Evolutionary conservation across 2,797 vertebrate genomes (phyloP).

Genomic region (Aeoliscus strigatus): DNA sequence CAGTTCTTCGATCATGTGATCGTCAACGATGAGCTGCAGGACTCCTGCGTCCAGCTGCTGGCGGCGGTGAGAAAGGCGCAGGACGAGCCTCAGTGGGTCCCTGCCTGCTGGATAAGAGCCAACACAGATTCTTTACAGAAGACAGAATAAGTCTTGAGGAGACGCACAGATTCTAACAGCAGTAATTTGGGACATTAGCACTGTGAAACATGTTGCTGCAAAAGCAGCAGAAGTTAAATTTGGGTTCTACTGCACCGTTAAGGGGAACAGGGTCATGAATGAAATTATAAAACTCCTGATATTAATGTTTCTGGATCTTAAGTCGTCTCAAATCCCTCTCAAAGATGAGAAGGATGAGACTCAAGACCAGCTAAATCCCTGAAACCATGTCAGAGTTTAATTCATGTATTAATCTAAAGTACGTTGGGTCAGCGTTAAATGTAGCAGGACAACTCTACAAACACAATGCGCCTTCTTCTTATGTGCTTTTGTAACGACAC

Average conservation of each 20-base stretch:
- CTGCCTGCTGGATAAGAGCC: slow-evolving; percentile 85
- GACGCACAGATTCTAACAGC: background rate
- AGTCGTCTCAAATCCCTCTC: slow-evolving; percentile 22
- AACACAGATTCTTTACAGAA: slow-evolving; percentile 61
- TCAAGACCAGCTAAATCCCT: slow-evolving; percentile 17
- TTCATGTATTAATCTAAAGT: too few relatives aligned
- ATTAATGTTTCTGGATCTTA: slow-evolving; percentile 17
- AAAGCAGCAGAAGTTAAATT: background rate
- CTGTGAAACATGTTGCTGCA: background rate
- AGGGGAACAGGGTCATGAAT: slow-evolving; percentile 6
- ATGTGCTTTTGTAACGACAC: background rate
- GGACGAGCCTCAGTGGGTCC: slow-evolving; percentile 91
- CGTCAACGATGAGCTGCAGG: slow-evolving; percentile 84
- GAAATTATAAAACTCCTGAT: slow-evolving; percentile 5
- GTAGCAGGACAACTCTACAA: background rate
- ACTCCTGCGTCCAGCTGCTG: slow-evolving; percentile 79
- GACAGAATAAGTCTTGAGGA: background rate
- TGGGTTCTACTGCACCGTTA: slow-evolving; percentile 1
- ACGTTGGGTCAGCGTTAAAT: too few relatives aligned
- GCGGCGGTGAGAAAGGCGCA: slow-evolving; percentile 78
- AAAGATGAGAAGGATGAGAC: slow-evolving; percentile 19
- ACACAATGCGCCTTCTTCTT: background rate
- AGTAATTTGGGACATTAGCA: slow-evolving; percentile 3
- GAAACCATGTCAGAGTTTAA: slow-evolving; percentile 4
- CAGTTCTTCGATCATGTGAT: slow-evolving; percentile 90